These are phyloP conservation scores for Aphyosemion australe DNA, from an alignment of 2,113 vertebrate species.

Conservation along the genomic window DNA sequence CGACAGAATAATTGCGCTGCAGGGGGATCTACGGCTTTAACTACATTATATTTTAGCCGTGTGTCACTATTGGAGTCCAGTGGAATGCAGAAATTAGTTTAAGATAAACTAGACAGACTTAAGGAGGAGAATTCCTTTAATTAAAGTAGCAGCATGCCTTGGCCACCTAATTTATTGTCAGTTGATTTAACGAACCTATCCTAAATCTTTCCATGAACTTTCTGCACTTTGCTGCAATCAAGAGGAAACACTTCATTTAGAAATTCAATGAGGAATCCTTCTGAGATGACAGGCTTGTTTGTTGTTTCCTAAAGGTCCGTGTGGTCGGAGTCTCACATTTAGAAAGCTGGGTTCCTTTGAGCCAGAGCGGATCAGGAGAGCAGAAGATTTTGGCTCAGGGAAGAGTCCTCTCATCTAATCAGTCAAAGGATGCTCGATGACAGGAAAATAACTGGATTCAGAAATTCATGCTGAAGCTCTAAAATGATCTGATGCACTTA, in stretches of 20 bases:
- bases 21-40: neutral
- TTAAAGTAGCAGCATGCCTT: neutral
- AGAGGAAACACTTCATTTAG: neutral
- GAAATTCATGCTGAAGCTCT: neutral
- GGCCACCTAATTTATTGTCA: neutral
- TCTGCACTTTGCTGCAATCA: neutral
- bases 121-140: neutral
- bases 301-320: slow-evolving; percentile 24
- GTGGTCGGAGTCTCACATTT: slow-evolving; percentile 12
- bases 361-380: slow-evolving; percentile 14
- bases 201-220: slow-evolving; percentile 12
- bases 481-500: neutral
- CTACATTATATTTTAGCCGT: neutral
- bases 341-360: slow-evolving; percentile 11
- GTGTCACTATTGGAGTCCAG: slow-evolving; percentile 2
- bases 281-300: neutral
- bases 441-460: neutral
- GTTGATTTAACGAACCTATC: slow-evolving; percentile 4
- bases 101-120: neutral
- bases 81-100: slow-evolving; percentile 4
- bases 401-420: slow-evolving; percentile 22
- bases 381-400: neutral
- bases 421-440: slow-evolving; percentile 3
- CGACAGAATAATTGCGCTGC: neutral
- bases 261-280: slow-evolving; percentile 12